Percentiles rank a stretch among this genome's conserved stretches.
Conservation (phyloP, 1,140 invertebrate genomes). For the Drosophila novamexicana region DNA sequence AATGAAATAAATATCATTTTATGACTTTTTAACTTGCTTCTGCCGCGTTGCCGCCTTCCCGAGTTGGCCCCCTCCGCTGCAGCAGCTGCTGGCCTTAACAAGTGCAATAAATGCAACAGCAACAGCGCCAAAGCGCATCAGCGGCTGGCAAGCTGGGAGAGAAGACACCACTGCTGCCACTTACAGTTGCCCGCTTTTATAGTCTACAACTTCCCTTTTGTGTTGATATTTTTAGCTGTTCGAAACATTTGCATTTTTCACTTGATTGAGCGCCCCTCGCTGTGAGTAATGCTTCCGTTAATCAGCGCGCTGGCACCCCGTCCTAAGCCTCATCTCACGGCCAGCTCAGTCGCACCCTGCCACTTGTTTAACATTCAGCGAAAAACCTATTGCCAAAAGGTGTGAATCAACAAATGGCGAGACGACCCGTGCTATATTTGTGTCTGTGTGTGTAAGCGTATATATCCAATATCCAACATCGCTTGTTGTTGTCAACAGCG, state of each 20-base stretch:
- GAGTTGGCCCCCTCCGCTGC: slow-evolving; percentile 26
- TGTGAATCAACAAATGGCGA: slow-evolving; percentile 75
- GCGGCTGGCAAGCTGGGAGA: background rate
- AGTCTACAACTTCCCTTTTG: slow-evolving; percentile 66
- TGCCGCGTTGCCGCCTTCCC: slow-evolving; percentile 29
- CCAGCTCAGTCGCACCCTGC: slow-evolving; percentile 7
- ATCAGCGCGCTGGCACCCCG: slow-evolving; percentile 40
- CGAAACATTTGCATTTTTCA: slow-evolving; percentile 75
- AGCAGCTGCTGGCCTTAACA: slow-evolving; percentile 62
- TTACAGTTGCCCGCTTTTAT: slow-evolving; percentile 64
- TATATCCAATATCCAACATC: slow-evolving; percentile 14
- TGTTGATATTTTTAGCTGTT: slow-evolving; percentile 76
- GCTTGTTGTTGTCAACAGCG: slow-evolving; percentile 48
- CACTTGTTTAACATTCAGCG: background rate
- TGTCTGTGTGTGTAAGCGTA: background rate
- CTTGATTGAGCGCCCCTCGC: slow-evolving; percentile 61
- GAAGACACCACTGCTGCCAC: slow-evolving; percentile 13
- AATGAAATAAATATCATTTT: slow-evolving; percentile 83
- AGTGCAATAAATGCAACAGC: slow-evolving; percentile 81
- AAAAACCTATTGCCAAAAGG: slow-evolving; percentile 61
- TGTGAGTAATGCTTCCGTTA: slow-evolving; percentile 79
- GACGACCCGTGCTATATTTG: slow-evolving; percentile 8
- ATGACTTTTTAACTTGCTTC: slow-evolving; percentile 82
- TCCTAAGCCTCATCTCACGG: background rate
- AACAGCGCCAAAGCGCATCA: slow-evolving; percentile 28